Evolutionary conservation across 2,797 vertebrate genomes (phyloP).

Genomic region (Cirrhinus mrigala): DNA sequence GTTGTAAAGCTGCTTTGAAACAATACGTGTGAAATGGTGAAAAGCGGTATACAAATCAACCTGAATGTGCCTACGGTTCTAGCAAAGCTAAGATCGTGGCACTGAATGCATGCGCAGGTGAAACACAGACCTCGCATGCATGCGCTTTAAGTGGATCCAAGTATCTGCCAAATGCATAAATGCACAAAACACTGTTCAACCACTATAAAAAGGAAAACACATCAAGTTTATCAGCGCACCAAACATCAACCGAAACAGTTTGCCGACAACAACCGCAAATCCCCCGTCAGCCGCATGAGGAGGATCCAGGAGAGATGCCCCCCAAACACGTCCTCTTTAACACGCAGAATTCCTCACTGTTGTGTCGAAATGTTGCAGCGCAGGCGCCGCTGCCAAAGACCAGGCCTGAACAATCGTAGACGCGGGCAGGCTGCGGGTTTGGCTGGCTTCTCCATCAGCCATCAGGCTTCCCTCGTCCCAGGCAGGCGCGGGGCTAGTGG

Average conservation of each 20-base stretch:
- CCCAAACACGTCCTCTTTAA: conserved; percentile 81
- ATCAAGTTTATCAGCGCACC: neutral
- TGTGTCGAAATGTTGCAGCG: conserved; percentile 80
- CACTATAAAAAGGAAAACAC: neutral
- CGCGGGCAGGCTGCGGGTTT: conserved; percentile 61
- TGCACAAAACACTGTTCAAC: neutral
- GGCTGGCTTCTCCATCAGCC: conserved; percentile 46
- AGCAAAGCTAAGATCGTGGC: neutral
- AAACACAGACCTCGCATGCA: neutral
- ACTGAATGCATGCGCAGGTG: neutral
- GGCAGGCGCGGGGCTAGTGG: conserved; percentile 62
- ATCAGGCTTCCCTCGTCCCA: conserved; percentile 40
- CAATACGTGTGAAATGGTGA: no score
- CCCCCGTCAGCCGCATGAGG: conserved; percentile 55
- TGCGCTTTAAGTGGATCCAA: neutral
- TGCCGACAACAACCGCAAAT: conserved; percentile 26
- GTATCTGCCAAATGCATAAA: neutral
- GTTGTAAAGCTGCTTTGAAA: no score
- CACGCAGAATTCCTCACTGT: conserved; percentile 78
- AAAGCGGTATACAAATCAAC: no score
- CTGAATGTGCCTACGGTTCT: neutral
- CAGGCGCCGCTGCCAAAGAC: conserved; percentile 75
- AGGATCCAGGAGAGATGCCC: conserved; percentile 75
- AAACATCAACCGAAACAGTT: neutral
- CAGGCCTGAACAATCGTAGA: conserved; percentile 74